Evolutionary conservation across 2,113 vertebrate species (phyloP).

Genomic region (Lycocorax pyrrhopterus): DNA sequence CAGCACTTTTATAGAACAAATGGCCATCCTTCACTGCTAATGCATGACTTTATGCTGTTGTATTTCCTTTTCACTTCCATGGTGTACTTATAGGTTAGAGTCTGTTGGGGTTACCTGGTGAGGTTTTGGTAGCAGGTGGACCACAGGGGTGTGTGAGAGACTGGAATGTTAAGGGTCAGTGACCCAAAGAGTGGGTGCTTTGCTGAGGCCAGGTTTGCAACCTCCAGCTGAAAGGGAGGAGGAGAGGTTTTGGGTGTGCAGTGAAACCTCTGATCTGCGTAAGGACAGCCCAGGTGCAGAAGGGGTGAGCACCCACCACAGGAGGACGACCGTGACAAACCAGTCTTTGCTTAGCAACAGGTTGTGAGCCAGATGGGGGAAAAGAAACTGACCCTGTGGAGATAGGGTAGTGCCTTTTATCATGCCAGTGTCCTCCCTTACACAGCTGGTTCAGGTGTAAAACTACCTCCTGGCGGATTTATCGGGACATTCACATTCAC

Average conservation of each 20-base stretch:
- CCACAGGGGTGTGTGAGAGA: not conserved
- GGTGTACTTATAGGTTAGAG: not conserved
- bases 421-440: not conserved
- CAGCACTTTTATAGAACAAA: not conserved
- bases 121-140: not conserved
- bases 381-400: not conserved
- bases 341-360: not conserved
- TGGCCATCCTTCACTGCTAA: not conserved
- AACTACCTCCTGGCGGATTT: not conserved
- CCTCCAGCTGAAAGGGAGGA: not conserved
- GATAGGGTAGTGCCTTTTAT: not conserved
- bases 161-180: not conserved
- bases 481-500: fast-evolving
- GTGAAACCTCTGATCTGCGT: not conserved
- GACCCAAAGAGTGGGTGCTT: not conserved
- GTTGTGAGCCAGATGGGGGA: not conserved
- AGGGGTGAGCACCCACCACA: too few relatives aligned
- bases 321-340: fast-evolving
- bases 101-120: not conserved
- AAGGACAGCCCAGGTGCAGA: not conserved
- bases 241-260: not conserved
- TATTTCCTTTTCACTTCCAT: not conserved
- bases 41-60: not conserved
- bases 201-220: not conserved
- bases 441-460: not conserved